Conservation (phyloP, 1,140 invertebrate species). For the Agraylea sexmaculata region DNA sequence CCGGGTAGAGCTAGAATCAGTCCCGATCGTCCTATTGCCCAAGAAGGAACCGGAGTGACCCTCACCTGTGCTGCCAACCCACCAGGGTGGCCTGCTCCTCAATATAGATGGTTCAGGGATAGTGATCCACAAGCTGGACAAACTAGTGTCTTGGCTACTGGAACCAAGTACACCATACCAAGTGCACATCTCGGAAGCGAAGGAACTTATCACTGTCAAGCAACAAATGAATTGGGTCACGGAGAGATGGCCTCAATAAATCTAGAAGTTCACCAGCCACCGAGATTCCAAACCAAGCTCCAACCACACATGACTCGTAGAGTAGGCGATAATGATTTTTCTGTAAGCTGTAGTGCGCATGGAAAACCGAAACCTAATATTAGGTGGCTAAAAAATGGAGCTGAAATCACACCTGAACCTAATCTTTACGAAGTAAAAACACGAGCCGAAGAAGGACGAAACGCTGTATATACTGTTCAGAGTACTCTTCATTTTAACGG, state of each 20-base stretch:
- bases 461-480: conserved; percentile 69
- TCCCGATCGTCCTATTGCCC: conserved; percentile 71
- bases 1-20: conserved; percentile 74
- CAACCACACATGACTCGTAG: conserved; percentile 68
- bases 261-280: conserved; percentile 77
- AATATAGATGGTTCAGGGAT: conserved; percentile 80
- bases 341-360: conserved; percentile 69
- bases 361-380: conserved; percentile 77
- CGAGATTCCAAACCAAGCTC: conserved; percentile 70
- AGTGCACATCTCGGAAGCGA: conserved; percentile 72
- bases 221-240: conserved; percentile 75
- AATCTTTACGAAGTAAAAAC: conserved; percentile 71
- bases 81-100: conserved; percentile 77
- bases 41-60: conserved; percentile 71
- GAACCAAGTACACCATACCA: conserved; percentile 72
- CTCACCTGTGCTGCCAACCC: conserved; percentile 77
- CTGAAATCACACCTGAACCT: conserved; percentile 59
- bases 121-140: conserved; percentile 43
- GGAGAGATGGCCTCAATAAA: conserved; percentile 71
- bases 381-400: conserved; percentile 77
- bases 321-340: conserved; percentile 70
- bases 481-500: conserved; percentile 72
- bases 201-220: conserved; percentile 81
- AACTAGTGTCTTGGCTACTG: conserved; percentile 54
- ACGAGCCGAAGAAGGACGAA: conserved; percentile 57